Percentiles rank a stretch among this genome's conserved stretches.
These are phyloP conservation scores for Falcaria lacertinaria DNA, from an alignment of 2,888 invertebrate species.

Conservation along the genomic window DNA sequence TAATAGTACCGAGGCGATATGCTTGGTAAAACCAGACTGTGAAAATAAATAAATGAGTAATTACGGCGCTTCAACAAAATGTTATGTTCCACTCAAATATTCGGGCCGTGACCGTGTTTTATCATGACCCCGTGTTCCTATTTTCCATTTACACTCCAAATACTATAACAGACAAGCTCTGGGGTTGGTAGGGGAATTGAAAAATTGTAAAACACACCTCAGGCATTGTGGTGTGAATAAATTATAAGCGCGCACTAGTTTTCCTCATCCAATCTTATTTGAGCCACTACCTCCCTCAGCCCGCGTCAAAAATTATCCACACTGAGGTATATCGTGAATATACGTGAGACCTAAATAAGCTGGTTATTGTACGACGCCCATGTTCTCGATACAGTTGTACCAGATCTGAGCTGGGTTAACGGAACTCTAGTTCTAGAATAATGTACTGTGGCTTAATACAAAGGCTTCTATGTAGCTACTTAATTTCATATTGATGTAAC, in stretches of 20 bases:
- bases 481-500: too few species aligned
- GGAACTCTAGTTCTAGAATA: constrained; percentile 51
- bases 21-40: neutral
- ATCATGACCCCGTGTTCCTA: constrained; percentile 26
- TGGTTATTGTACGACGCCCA: constrained; percentile 52
- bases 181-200: constrained; percentile 43
- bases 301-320: constrained; percentile 21
- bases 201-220: constrained; percentile 59
- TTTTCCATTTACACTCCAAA: constrained; percentile 31
- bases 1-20: too few species aligned
- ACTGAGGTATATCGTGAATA: constrained; percentile 37
- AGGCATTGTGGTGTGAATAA: constrained; percentile 69
- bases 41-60: neutral
- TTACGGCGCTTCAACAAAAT: neutral
- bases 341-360: constrained; percentile 37
- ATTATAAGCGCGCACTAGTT: constrained; percentile 64
- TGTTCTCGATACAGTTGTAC: constrained; percentile 64
- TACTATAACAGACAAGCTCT: constrained; percentile 28
- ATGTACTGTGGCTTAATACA: constrained; percentile 23
- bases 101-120: constrained; percentile 24
- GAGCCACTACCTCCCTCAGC: constrained; percentile 33
- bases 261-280: constrained; percentile 33
- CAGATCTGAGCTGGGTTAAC: constrained; percentile 55
- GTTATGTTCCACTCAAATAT: constrained; percentile 23
- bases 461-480: too few species aligned